phyloP scores from a whole-genome alignment of 2,888 invertebrate genomes.

The Catocala fraxini region DNA sequence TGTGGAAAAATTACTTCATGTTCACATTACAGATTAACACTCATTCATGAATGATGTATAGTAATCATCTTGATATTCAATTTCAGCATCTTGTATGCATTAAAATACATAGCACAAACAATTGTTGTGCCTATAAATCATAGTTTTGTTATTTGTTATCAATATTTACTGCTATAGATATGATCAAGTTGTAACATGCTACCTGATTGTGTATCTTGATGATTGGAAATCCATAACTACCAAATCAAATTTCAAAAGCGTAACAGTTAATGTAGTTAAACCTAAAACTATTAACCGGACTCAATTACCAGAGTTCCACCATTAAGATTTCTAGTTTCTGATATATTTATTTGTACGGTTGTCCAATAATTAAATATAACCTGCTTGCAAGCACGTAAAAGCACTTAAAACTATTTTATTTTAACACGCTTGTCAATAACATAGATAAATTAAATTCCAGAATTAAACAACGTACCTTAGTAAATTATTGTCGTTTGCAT shows the following conservation, averaged over 20 bases:
- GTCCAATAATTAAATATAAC: constrained; percentile 41
- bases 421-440: constrained; percentile 22
- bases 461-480: constrained; percentile 11
- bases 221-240: no score
- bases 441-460: constrained; percentile 35
- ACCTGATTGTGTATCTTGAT: no score
- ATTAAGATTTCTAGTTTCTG: constrained; percentile 43
- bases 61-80: no score
- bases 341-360: constrained; percentile 41
- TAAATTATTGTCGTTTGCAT: constrained; percentile 2
- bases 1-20: constrained; percentile 33
- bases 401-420: constrained; percentile 35
- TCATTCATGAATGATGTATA: neutral
- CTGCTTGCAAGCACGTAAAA: constrained; percentile 37
- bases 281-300: constrained; percentile 28
- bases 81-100: no score
- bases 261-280: neutral
- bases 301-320: constrained; percentile 34
- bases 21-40: neutral
- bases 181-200: no score
- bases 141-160: no score
- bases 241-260: neutral
- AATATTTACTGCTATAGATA: no score
- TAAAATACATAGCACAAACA: no score
- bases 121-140: no score